These are phyloP conservation scores for Augiades crinisus DNA, from an alignment of 2,888 invertebrate genomes.

Conservation along the genomic window DNA sequence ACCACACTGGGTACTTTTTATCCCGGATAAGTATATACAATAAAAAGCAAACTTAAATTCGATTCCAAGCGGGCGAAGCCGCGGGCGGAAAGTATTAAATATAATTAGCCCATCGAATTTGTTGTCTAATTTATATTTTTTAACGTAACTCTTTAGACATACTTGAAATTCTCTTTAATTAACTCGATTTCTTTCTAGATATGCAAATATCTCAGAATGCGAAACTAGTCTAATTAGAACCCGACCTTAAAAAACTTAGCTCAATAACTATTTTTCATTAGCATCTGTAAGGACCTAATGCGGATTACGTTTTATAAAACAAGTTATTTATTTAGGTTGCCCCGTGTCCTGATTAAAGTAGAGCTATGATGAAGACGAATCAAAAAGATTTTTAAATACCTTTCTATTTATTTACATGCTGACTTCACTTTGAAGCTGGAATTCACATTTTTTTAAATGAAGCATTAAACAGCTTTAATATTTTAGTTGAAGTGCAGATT, in stretches of 20 bases:
- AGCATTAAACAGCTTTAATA: too few species aligned
- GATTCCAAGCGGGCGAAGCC: too few species aligned
- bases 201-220: neutral
- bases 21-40: too few species aligned
- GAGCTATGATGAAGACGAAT: conserved; percentile 2
- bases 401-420: neutral
- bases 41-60: too few species aligned
- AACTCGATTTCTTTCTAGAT: neutral
- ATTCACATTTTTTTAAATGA: neutral
- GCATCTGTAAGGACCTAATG: conserved; percentile 1
- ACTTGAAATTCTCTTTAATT: neutral
- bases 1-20: too few species aligned
- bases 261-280: conserved; percentile 12
- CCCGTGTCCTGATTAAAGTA: neutral
- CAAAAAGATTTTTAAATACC: neutral
- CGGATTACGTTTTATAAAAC: neutral
- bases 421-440: neutral
- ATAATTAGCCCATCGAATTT: too few species aligned
- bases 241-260: neutral
- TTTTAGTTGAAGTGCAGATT: too few species aligned
- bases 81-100: too few species aligned
- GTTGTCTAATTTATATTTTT: too few species aligned
- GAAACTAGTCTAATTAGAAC: conserved; percentile 9
- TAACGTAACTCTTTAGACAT: neutral
- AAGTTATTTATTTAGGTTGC: conserved; percentile 9